Evolutionary conservation across 2,888 invertebrate species (phyloP).

Genomic region (Melanargia galathea): DNA sequence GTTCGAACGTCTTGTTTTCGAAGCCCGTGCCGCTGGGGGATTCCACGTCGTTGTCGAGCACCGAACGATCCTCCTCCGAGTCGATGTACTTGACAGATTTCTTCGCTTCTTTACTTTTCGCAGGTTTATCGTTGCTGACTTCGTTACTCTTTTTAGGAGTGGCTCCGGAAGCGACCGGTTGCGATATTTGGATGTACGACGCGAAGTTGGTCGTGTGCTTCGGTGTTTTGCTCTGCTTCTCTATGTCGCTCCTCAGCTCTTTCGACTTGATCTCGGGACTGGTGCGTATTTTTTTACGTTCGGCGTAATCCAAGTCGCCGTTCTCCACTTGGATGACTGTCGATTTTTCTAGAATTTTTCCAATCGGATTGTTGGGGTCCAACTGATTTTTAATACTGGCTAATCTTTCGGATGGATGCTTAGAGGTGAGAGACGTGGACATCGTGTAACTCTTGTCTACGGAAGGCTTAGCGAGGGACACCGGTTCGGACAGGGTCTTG

Average conservation of each 20-base stretch:
- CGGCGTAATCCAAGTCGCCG: constrained; percentile 60
- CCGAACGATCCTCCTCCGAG: constrained; percentile 61
- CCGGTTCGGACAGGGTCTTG: constrained; percentile 74
- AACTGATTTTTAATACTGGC: constrained; percentile 77
- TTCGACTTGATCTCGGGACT: constrained; percentile 58
- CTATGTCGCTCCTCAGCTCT: constrained; percentile 65
- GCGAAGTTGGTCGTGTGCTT: constrained; percentile 84
- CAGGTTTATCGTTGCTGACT: constrained; percentile 55
- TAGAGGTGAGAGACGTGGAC: constrained; percentile 66
- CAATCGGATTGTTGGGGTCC: constrained; percentile 78
- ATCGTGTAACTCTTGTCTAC: constrained; percentile 61
- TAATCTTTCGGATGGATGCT: constrained; percentile 68
- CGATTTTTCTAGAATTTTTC: constrained; percentile 78
- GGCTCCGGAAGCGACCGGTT: constrained; percentile 73
- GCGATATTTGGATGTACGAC: constrained; percentile 83
- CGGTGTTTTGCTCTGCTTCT: constrained; percentile 72
- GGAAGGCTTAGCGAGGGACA: constrained; percentile 62
- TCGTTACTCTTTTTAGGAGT: constrained; percentile 53
- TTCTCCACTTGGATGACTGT: constrained; percentile 76
- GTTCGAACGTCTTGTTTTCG: constrained; percentile 76
- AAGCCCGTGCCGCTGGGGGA: constrained; percentile 76
- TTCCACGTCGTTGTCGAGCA: constrained; percentile 72
- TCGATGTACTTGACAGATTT: constrained; percentile 69
- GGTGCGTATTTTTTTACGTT: constrained; percentile 52
- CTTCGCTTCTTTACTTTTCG: constrained; percentile 54